A percentile compares a stretch with the other conserved stretches of the same genome.
These are phyloP conservation scores for Rhagonycha lutea DNA, from an alignment of 2,888 invertebrate species.

Conservation along the genomic window DNA sequence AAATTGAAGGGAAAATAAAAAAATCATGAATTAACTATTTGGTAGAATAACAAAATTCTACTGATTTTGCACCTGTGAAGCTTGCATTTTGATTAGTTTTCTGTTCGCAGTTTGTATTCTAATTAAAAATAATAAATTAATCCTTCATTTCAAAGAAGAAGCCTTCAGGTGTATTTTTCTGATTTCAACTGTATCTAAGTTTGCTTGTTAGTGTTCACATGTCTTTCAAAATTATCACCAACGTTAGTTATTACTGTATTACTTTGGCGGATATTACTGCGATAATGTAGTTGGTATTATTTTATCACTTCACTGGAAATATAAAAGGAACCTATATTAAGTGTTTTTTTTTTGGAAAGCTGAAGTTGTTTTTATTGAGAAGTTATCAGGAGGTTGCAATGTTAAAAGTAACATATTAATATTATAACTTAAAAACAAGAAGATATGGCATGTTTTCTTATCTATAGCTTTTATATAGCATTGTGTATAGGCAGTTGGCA, in stretches of 20 bases:
- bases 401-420: constrained; percentile 19
- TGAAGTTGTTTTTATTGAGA: neutral
- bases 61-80: neutral
- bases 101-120: neutral
- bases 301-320: neutral
- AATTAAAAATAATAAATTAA: neutral
- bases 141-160: neutral
- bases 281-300: neutral
- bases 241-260: neutral
- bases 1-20: too few relatives aligned
- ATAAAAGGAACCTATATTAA: neutral
- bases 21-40: too few relatives aligned
- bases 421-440: constrained; percentile 21
- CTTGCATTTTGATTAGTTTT: neutral
- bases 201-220: neutral
- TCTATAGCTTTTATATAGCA: constrained; percentile 26
- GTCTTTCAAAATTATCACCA: neutral
- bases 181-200: neutral
- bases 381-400: neutral
- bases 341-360: neutral
- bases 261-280: neutral
- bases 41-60: neutral
- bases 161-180: neutral
- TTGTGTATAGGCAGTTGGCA: constrained; percentile 26
- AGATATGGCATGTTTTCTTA: constrained; percentile 28